Percentiles rank a stretch among this genome's conserved stretches.
phyloP scores from a whole-genome alignment of 2,113 vertebrate genomes.

The Notarius lentiginosus region DNA sequence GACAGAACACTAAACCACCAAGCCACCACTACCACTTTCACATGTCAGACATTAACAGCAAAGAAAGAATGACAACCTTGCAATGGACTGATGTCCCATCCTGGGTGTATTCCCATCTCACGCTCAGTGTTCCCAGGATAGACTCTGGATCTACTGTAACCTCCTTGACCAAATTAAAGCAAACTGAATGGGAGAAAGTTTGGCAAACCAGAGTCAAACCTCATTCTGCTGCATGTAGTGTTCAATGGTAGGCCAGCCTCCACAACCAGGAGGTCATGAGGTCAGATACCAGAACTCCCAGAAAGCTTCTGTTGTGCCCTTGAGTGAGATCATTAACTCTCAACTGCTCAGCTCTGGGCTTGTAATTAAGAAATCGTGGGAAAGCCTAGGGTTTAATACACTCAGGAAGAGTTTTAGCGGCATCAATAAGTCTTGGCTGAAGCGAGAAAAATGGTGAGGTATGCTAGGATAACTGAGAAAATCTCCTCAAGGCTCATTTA shows the following conservation, averaged over 20 bases:
- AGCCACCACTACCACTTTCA: background rate
- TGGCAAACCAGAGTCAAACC: background rate
- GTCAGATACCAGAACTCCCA: background rate
- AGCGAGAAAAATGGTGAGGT: constrained; percentile 1
- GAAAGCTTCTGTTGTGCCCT: background rate
- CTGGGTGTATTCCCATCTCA: background rate
- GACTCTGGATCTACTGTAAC: background rate
- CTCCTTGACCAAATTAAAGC: background rate
- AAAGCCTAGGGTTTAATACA: background rate
- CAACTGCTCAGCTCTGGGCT: background rate
- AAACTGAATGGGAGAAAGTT: background rate
- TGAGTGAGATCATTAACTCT: background rate
- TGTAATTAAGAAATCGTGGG: constrained; percentile 15
- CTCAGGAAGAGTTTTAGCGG: background rate
- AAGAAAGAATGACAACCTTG: background rate
- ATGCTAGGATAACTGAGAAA: background rate
- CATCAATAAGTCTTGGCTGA: background rate
- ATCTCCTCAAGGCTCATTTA: constrained; percentile 23
- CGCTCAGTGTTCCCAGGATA: background rate
- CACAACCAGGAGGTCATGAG: background rate
- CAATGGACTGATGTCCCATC: background rate
- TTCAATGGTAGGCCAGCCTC: background rate
- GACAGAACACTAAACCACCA: background rate
- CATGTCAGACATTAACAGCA: background rate
- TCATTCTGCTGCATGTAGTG: background rate